Conservation (phyloP, 2,113 vertebrate species). For the Diphyllodes magnificus region DNA sequence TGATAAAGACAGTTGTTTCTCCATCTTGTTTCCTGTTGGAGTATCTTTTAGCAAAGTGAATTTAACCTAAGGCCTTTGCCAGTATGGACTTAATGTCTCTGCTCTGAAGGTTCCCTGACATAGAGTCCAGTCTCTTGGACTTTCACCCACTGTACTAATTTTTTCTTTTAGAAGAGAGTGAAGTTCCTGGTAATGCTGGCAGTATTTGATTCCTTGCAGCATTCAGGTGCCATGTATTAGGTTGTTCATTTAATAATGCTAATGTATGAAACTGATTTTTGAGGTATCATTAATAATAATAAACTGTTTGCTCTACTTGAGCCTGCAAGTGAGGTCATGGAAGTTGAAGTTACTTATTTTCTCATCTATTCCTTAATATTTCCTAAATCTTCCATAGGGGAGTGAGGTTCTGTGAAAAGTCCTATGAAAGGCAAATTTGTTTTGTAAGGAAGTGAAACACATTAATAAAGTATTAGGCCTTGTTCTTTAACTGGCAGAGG, state of each 20-base stretch:
- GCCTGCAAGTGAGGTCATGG: not conserved
- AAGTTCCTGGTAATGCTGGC: not conserved
- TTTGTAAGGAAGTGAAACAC: not conserved
- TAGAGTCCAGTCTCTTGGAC: not conserved
- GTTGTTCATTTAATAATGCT: not conserved
- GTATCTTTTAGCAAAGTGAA: not conserved
- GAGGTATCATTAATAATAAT: not conserved
- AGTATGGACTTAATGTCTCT: not conserved
- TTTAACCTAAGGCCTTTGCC: not conserved
- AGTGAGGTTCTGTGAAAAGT: not conserved
- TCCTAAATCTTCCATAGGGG: not conserved
- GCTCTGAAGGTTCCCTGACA: not conserved
- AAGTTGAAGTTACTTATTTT: not conserved
- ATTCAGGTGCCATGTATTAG: not conserved
- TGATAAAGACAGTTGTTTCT: not conserved
- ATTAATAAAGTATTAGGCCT: not conserved
- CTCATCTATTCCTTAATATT: not conserved
- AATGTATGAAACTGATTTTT: not conserved
- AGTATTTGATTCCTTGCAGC: not conserved
- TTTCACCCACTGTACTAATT: not conserved
- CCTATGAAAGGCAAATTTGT: not conserved
- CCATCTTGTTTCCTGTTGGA: not conserved
- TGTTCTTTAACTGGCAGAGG: not conserved
- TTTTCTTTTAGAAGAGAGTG: not conserved
- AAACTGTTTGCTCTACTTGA: not conserved